Evolutionary conservation across 2,113 vertebrate species (phyloP).

Genomic region (Halcyon senegalensis): DNA sequence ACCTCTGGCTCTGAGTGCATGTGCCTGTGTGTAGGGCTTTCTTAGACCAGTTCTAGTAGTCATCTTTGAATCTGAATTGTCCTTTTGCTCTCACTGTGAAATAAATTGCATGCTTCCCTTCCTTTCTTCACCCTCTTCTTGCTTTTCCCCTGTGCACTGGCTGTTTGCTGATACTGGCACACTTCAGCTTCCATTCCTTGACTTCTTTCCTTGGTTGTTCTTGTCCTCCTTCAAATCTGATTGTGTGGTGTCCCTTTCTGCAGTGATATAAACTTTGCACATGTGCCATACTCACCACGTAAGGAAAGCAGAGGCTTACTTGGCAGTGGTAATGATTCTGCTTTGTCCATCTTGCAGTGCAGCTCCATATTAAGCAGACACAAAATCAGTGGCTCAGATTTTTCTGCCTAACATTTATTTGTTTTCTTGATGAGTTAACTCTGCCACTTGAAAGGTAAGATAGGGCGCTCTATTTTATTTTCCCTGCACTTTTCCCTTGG

Average conservation of each 20-base stretch:
- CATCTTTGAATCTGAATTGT: neutral
- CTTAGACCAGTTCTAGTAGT: neutral
- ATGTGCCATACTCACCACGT: accelerated
- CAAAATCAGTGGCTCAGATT: neutral
- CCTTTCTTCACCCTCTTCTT: neutral
- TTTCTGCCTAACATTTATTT: neutral
- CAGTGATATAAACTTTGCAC: neutral
- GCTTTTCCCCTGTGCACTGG: neutral
- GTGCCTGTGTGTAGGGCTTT: neutral
- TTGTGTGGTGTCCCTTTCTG: neutral
- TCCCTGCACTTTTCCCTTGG: neutral
- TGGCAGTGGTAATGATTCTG: neutral
- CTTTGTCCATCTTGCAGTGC: neutral
- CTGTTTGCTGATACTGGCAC: neutral
- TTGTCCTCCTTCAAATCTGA: neutral
- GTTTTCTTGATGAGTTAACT: neutral
- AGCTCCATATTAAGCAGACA: neutral
- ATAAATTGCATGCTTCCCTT: neutral
- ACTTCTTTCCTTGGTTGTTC: neutral
- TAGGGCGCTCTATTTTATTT: neutral
- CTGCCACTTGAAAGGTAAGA: neutral
- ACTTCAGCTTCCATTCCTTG: neutral
- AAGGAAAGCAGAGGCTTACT: neutral
- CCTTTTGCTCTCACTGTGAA: neutral
- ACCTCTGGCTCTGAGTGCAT: neutral